Base-by-base conservation (phyloP, 2,113 vertebrate genomes). In the Bostrychus sinensis region DNA sequence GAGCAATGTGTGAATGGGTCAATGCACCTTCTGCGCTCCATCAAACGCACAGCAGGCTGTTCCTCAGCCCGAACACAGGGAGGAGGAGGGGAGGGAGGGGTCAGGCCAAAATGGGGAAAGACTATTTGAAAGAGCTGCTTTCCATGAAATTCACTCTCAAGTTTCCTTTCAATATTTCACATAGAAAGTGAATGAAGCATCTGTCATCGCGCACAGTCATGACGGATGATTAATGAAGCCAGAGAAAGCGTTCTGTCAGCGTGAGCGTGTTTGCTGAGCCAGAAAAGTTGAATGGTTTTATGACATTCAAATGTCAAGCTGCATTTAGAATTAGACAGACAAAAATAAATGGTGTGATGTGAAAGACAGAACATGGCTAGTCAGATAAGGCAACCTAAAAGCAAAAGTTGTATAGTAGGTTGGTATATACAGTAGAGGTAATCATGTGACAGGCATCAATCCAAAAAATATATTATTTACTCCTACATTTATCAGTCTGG, bases 11-110 rank as follows among this genome's bases (percentile, higher is more conserved):
- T 91, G 58, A 90, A 94, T 83, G 89, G 92, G 93, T 93, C 87
- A 80, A 88, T 89, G 86, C 88, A 88, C 91, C 93, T 91, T 93
- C 93, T 92, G 93, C 92, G 93, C 92, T 94, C 94, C 94, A 94
- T 96, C 94, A 97, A 75, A 69, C 17, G 71, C 93, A 86, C 94
- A 93, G 95, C 89, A 5, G 89, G 95, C 74, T 87, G 89, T 87
- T 92, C 84, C 92, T 87, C 91, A 86, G 89, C 79, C 62, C 61
- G 80, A 65, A 70, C 74, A 83, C 51, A 39, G 55, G 54, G 75
- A 62, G 58, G 62, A 37, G 19, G 30, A 59, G 56, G 75, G 43
- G 69, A 66, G 82, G 78, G 70, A 82, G 85, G 82, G 78, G 79
- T 73, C 81, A 84, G 39, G 42, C 56, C 51, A 58, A 81, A 70